phyloP scores from a whole-genome alignment of 2,797 vertebrate genomes.

The Platyrinchus mystaceus region DNA sequence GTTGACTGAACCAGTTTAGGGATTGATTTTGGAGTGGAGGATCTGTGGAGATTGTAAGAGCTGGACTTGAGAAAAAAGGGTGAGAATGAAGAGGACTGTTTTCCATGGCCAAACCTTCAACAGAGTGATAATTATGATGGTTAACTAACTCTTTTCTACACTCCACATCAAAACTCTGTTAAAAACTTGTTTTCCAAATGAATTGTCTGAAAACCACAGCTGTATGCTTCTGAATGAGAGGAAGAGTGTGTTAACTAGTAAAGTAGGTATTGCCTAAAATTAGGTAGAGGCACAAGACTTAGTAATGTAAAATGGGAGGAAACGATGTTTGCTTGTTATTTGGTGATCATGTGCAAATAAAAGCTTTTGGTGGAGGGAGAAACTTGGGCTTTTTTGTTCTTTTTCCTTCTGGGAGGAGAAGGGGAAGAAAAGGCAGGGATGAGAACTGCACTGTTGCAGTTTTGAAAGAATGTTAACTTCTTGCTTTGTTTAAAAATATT shows the following conservation, averaged over 20 bases:
- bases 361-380: neutral
- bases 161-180: neutral
- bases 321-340: neutral
- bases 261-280: neutral
- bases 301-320: neutral
- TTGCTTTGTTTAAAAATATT: constrained; percentile 30
- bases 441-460: neutral
- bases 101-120: neutral
- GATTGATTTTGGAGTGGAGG: neutral
- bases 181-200: neutral
- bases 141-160: neutral
- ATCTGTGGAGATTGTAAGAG: neutral
- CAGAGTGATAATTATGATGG: neutral
- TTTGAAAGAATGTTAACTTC: constrained; percentile 14
- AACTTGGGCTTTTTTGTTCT: neutral
- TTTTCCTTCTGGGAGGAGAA: neutral
- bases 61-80: neutral
- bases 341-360: neutral
- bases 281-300: fast-evolving
- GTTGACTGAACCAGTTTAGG: neutral
- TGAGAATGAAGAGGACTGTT: fast-evolving
- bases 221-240: neutral
- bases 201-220: neutral
- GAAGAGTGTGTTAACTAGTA: neutral
- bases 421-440: neutral